A percentile compares a stretch with the other conserved stretches of the same genome.
Conservation (phyloP, 2,797 vertebrate genomes). For the Graptemys geographica region DNA sequence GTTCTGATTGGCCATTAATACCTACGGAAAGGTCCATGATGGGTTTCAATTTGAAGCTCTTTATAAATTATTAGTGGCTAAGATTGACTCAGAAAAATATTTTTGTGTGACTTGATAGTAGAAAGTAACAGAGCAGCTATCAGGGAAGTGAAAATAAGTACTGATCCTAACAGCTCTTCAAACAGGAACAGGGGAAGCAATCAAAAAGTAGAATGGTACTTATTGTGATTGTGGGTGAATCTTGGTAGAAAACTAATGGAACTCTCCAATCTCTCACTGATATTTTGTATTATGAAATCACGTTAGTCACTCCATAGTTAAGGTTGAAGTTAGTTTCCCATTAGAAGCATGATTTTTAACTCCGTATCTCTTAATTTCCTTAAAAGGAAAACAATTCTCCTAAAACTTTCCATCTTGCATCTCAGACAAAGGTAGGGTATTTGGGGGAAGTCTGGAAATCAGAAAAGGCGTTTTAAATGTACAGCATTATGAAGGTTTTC, state of each 20-base stretch:
- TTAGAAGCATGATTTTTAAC: neutral
- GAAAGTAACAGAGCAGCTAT: neutral
- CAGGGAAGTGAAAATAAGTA: neutral
- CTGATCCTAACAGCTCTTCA: neutral
- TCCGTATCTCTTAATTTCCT: neutral
- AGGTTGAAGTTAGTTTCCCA: neutral
- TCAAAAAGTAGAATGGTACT: neutral
- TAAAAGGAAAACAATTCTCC: neutral
- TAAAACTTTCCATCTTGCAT: neutral
- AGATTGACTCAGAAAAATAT: constrained; percentile 23
- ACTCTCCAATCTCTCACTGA: neutral
- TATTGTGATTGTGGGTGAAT: neutral
- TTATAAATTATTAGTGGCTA: constrained; percentile 40
- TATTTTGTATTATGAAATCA: neutral
- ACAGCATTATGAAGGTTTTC: rapidly evolving
- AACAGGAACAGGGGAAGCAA: neutral
- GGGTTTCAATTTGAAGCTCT: constrained; percentile 29
- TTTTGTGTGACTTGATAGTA: neutral
- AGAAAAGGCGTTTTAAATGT: neutral
- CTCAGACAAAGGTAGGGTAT: neutral
- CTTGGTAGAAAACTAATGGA: neutral
- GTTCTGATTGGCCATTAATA: constrained; percentile 51
- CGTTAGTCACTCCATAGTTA: neutral
- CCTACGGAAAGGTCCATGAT: constrained; percentile 31
- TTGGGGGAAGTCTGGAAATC: neutral